These are phyloP conservation scores for Chirona hameri DNA, from an alignment of 2,888 invertebrate genomes.

Conservation along the genomic window DNA sequence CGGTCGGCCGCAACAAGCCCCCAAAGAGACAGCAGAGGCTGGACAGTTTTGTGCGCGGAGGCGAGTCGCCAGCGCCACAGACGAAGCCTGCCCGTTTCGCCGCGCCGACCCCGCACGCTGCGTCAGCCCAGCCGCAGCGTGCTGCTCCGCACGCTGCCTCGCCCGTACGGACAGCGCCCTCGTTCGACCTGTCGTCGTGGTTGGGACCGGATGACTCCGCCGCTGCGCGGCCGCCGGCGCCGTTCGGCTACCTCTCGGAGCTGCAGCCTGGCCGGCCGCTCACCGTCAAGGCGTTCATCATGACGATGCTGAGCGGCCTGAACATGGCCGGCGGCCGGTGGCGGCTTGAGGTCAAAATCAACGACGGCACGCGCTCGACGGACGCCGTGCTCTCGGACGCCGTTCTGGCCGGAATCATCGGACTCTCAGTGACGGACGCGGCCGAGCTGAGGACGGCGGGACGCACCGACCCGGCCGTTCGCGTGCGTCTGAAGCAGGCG, in stretches of 20 bases:
- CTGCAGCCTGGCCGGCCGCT: not conserved
- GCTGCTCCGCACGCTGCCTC: not conserved
- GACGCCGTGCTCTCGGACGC: constrained; percentile 46
- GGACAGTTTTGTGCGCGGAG: not conserved
- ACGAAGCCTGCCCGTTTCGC: not conserved
- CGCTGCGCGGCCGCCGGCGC: not conserved
- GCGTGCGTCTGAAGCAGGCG: not conserved
- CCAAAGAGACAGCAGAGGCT: not conserved
- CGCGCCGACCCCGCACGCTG: not conserved
- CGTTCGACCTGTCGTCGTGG: not conserved
- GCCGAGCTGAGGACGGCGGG: not conserved
- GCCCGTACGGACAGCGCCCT: not conserved
- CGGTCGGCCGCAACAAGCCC: not conserved
- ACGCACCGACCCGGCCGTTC: not conserved
- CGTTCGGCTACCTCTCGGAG: not conserved
- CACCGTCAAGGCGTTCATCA: constrained; percentile 48
- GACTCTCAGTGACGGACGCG: constrained; percentile 33
- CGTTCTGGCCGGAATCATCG: constrained; percentile 35
- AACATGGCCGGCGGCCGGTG: constrained; percentile 45
- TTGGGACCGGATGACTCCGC: not conserved
- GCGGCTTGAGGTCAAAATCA: constrained; percentile 48
- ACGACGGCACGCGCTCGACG: constrained; percentile 49
- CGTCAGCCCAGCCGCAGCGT: no score
- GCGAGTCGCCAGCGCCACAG: not conserved
- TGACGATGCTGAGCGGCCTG: constrained; percentile 47